phyloP scores from a whole-genome alignment of 2,113 vertebrate genomes.

The Upupa epops region DNA sequence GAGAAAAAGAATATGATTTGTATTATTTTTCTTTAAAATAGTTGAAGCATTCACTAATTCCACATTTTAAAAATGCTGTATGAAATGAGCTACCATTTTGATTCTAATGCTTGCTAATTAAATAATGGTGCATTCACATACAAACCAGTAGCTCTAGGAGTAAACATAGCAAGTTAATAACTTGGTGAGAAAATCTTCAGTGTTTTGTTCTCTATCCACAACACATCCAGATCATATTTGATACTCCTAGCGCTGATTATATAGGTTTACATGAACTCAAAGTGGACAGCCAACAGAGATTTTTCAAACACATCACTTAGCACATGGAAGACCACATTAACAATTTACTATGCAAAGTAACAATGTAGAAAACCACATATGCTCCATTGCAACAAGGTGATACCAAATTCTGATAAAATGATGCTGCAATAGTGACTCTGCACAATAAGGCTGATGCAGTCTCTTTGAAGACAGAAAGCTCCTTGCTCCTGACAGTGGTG shows the following conservation, averaged over 20 bases:
- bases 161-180: background rate
- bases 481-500: background rate
- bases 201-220: background rate
- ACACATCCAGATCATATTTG: background rate
- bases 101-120: background rate
- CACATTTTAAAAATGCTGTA: background rate
- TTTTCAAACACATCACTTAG: background rate
- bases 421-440: background rate
- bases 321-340: background rate
- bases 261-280: background rate
- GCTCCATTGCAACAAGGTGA: background rate
- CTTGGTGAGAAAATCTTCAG: background rate
- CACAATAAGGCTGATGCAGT: background rate
- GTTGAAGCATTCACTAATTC: background rate
- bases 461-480: background rate
- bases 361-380: background rate
- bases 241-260: background rate
- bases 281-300: background rate
- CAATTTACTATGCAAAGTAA: background rate
- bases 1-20: background rate
- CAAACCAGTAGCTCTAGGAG: background rate
- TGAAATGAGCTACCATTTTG: background rate
- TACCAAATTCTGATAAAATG: background rate
- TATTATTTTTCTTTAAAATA: background rate
- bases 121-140: background rate